phyloP scores from a whole-genome alignment of 2,888 invertebrate species.

The Oxystoma pomonae region DNA sequence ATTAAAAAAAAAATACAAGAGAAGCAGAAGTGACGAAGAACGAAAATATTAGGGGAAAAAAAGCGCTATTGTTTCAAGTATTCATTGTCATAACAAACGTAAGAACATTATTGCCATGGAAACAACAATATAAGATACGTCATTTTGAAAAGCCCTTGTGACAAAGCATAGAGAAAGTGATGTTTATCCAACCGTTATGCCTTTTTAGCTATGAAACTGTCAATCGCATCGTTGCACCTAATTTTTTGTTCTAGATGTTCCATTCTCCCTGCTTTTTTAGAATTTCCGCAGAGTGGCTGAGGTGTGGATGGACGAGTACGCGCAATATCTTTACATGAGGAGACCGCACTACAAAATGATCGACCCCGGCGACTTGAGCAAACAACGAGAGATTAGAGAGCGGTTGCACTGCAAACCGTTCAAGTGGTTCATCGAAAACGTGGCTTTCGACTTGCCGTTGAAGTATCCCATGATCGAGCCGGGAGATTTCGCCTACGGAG shows the following conservation, averaged over 20 bases:
- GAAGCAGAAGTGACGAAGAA: no score
- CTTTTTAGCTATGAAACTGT: neutral
- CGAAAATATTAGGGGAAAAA: no score
- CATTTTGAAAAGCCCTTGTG: no score
- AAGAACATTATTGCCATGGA: no score
- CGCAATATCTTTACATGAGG: slow-evolving; percentile 75
- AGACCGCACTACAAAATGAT: slow-evolving; percentile 70
- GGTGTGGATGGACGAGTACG: slow-evolving; percentile 99
- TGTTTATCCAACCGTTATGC: no score
- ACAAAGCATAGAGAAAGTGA: no score
- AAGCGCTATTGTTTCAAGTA: no score
- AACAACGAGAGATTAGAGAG: slow-evolving; percentile 71
- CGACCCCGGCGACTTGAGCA: slow-evolving; percentile 77
- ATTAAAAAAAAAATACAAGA: no score
- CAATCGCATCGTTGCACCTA: no score
- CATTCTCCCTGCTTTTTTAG: slow-evolving; percentile 45
- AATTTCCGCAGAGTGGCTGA: slow-evolving; percentile 91
- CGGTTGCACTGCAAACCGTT: slow-evolving; percentile 84
- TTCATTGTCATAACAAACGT: no score
- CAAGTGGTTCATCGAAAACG: slow-evolving; percentile 89
- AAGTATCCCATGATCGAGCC: slow-evolving; percentile 89
- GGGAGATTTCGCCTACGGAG: slow-evolving; percentile 74
- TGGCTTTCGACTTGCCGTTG: slow-evolving; percentile 84
- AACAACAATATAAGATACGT: no score
- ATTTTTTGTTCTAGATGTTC: neutral